These are phyloP conservation scores for Leucophenga maculata DNA, from an alignment of 2,888 invertebrate species.

Conservation along the genomic window DNA sequence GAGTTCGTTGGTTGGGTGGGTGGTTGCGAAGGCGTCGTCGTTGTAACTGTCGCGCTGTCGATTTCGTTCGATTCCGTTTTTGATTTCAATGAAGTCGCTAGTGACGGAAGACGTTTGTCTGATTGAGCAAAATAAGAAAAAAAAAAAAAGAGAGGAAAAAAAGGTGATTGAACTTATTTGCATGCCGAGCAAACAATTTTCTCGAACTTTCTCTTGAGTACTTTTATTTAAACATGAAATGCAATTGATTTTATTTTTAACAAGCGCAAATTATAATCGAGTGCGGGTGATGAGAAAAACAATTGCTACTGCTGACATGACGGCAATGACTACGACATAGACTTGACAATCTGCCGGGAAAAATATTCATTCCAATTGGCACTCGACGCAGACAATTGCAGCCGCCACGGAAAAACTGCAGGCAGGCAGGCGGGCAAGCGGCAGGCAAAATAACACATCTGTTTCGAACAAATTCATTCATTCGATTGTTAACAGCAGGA, in stretches of 20 bases:
- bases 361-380: conserved; percentile 19
- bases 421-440: not conserved
- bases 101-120: conserved; percentile 42
- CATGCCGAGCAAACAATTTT: conserved; percentile 40
- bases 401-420: not conserved
- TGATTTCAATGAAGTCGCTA: not conserved
- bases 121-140: conserved; percentile 47
- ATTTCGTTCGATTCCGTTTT: not conserved
- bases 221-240: not conserved
- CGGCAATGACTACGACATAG: not conserved
- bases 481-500: conserved; percentile 50
- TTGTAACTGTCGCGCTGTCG: conserved; percentile 10
- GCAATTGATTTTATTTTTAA: conserved; percentile 21
- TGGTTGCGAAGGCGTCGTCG: not conserved
- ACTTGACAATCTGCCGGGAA: conserved; percentile 27
- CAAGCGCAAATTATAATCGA: not conserved
- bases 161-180: conserved; percentile 63
- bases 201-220: not conserved
- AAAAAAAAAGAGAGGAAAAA: not conserved
- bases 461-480: conserved; percentile 59
- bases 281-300: conserved; percentile 36
- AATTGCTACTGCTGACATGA: conserved; percentile 44
- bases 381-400: conserved; percentile 29
- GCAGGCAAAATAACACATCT: conserved; percentile 52
- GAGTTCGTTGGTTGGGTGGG: not conserved